Evolutionary conservation across 2,113 vertebrate genomes (phyloP).

Genomic region (Archilochus colubris): DNA sequence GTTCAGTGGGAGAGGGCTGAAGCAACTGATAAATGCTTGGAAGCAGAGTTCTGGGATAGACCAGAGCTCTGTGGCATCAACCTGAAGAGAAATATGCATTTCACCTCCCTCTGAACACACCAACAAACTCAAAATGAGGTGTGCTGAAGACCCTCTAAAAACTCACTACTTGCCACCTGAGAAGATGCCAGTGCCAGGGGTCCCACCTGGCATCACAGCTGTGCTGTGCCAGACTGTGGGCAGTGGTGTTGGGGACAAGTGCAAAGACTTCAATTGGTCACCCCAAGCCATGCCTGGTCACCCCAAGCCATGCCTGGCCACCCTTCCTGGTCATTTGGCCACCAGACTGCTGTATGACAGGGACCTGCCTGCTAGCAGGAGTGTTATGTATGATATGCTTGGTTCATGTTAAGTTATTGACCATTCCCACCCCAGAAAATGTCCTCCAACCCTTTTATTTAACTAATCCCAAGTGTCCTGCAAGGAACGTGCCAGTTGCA

Average conservation of each 20-base stretch:
- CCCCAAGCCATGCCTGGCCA: background rate
- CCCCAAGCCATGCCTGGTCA: fast-evolving
- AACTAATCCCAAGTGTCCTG: background rate
- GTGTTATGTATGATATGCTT: fast-evolving
- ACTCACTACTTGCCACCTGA: slow-evolving; percentile 56
- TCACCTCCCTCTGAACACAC: background rate
- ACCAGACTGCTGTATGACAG: background rate
- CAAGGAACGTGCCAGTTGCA: background rate
- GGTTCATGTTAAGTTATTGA: background rate
- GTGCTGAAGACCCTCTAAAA: background rate
- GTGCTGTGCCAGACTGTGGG: fast-evolving
- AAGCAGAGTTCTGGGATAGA: background rate
- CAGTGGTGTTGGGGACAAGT: background rate
- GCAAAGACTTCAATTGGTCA: fast-evolving
- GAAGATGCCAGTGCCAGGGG: background rate
- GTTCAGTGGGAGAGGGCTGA: background rate
- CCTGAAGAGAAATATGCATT: background rate
- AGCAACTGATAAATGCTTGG: background rate
- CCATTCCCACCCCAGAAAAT: fast-evolving
- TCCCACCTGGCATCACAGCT: fast-evolving
- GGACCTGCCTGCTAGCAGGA: background rate
- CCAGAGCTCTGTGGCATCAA: background rate
- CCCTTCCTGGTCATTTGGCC: background rate
- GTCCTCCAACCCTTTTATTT: background rate
- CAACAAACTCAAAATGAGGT: fast-evolving